A percentile compares a stretch with the other conserved stretches of the same genome.
phyloP scores from a whole-genome alignment of 2,797 vertebrate genomes.

The Poliocrania exsul region DNA sequence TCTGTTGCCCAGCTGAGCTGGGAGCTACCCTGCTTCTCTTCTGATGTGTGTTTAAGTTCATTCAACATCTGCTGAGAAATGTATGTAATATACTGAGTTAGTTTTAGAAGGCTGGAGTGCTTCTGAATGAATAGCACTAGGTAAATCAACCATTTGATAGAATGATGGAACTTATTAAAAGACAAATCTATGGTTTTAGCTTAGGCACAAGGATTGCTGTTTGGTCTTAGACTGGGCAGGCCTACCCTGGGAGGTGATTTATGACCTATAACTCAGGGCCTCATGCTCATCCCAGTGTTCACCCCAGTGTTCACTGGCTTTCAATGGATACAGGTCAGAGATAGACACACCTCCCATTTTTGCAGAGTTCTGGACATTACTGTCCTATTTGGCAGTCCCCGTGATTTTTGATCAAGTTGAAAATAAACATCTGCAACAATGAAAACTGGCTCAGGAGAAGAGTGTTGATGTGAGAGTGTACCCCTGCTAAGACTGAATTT shows the following conservation, averaged over 20 bases:
- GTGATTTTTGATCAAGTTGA: background rate
- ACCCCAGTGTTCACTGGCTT: background rate
- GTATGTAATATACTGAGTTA: background rate
- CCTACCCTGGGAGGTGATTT: background rate
- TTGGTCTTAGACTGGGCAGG: background rate
- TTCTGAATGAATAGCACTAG: background rate
- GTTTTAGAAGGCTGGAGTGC: background rate
- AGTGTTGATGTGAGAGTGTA: background rate
- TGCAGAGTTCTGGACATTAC: background rate
- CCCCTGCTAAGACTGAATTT: background rate
- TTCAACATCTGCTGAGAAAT: background rate
- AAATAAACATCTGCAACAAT: background rate
- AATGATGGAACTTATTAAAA: background rate
- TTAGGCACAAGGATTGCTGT: background rate
- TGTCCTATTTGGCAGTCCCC: background rate
- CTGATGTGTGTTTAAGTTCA: background rate
- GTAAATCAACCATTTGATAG: background rate
- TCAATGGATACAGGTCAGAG: background rate
- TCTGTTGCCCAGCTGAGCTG: background rate
- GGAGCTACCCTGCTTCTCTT: background rate
- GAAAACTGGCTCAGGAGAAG: background rate
- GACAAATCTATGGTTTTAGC: background rate
- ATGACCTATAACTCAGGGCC: rapidly evolving
- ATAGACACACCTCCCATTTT: background rate
- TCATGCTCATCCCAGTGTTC: background rate